Conservation (phyloP, 2,113 vertebrate species). For the Xenopus laevis region DNA sequence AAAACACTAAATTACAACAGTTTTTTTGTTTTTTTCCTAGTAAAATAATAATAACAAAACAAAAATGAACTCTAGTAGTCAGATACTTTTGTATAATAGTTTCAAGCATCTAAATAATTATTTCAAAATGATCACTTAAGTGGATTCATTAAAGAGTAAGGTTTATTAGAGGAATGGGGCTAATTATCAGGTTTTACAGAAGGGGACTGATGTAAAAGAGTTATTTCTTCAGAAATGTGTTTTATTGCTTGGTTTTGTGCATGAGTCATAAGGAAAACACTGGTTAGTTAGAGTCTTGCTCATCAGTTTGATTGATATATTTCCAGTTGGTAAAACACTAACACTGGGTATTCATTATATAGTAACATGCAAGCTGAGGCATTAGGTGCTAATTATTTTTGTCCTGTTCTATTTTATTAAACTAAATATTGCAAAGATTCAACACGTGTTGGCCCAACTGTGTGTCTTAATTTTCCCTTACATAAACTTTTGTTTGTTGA, state of each 20-base stretch:
- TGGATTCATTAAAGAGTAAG: not conserved
- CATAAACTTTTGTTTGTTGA: no score
- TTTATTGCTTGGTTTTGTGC: not conserved
- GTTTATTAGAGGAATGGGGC: not conserved
- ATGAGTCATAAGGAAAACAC: constrained; percentile 1
- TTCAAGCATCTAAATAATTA: not conserved
- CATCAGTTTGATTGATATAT: constrained; percentile 4
- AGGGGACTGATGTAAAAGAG: not conserved
- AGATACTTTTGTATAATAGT: not conserved
- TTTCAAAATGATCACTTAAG: not conserved
- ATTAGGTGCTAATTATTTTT: not conserved
- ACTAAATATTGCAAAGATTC: no score
- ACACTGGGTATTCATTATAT: constrained; percentile 1
- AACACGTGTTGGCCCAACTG: no score
- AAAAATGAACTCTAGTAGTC: not conserved
- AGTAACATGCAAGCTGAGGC: not conserved
- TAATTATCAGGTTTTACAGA: not conserved
- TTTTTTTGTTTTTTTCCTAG: not conserved
- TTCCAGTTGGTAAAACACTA: not conserved
- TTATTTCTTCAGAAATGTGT: not conserved
- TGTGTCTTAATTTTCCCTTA: no score
- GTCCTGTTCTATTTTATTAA: not conserved
- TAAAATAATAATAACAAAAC: not conserved
- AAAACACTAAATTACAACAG: not conserved
- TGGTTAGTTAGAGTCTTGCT: not conserved